These are phyloP conservation scores for Petrocephalus schoutedeni DNA, from an alignment of 2,797 vertebrate genomes.

Conservation along the genomic window DNA sequence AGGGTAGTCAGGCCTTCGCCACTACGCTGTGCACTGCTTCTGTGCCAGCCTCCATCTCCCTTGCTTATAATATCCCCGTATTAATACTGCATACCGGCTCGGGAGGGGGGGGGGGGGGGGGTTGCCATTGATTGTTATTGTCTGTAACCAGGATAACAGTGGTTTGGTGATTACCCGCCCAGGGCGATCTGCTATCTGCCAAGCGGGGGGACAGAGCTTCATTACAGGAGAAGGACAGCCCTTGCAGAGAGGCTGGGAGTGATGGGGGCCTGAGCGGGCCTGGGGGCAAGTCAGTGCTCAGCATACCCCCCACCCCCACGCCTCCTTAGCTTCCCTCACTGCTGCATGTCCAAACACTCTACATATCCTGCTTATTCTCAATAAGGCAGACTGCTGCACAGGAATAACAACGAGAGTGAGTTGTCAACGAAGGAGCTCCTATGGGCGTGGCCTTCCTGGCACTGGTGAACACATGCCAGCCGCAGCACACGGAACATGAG, in stretches of 20 bases:
- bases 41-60: background rate
- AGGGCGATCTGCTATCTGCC: conserved; percentile 6
- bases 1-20: background rate
- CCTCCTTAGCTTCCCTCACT: background rate
- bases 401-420: background rate
- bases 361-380: background rate
- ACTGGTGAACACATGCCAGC: no score
- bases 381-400: background rate
- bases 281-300: background rate
- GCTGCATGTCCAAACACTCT: background rate
- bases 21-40: background rate
- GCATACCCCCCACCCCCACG: background rate
- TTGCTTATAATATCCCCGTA: background rate
- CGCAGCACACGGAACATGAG: background rate
- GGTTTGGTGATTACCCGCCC: conserved; percentile 12
- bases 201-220: conserved; percentile 8
- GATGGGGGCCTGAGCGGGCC: background rate
- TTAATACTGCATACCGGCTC: background rate
- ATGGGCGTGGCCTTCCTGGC: conserved; percentile 14
- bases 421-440: background rate
- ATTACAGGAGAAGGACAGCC: conserved; percentile 15
- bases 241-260: background rate
- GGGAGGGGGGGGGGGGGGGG: background rate
- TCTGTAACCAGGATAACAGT: conserved; percentile 26
- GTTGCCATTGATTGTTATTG: conserved; percentile 19